phyloP scores from a whole-genome alignment of 2,797 vertebrate genomes.

The Urosaurus nigricauda region DNA sequence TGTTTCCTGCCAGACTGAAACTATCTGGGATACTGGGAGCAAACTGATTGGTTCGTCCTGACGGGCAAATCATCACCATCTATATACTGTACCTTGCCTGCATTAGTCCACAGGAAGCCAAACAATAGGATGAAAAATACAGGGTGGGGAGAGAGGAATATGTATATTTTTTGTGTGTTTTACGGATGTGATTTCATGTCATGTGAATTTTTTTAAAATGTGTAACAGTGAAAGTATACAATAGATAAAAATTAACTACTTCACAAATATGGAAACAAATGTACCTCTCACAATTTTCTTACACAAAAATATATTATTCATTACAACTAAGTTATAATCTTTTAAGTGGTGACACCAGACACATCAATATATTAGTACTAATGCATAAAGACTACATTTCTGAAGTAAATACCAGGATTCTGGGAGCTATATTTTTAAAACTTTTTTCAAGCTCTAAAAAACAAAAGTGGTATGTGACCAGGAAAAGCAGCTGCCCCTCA shows the following conservation, averaged over 20 bases:
- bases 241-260: neutral
- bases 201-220: neutral
- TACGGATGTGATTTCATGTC: slow-evolving; percentile 17
- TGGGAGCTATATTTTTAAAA: neutral
- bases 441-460: neutral
- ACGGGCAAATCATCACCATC: too few relatives aligned
- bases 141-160: neutral
- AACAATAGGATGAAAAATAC: slow-evolving; percentile 65
- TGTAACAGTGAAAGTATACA: neutral
- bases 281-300: neutral
- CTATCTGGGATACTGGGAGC: slow-evolving; percentile 54
- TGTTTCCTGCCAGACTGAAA: slow-evolving; percentile 73
- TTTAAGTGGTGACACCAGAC: neutral
- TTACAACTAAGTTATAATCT: too few relatives aligned
- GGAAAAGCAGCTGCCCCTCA: neutral
- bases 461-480: neutral
- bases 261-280: neutral
- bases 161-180: too few relatives aligned
- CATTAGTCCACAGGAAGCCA: slow-evolving; percentile 65
- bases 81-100: slow-evolving; percentile 50
- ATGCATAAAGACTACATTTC: too few relatives aligned
- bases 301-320: neutral
- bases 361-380: neutral
- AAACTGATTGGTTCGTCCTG: slow-evolving; percentile 64
- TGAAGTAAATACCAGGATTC: too few relatives aligned